Base-by-base conservation (phyloP, 2,888 invertebrate genomes). In the Lobophora halterata region DNA sequence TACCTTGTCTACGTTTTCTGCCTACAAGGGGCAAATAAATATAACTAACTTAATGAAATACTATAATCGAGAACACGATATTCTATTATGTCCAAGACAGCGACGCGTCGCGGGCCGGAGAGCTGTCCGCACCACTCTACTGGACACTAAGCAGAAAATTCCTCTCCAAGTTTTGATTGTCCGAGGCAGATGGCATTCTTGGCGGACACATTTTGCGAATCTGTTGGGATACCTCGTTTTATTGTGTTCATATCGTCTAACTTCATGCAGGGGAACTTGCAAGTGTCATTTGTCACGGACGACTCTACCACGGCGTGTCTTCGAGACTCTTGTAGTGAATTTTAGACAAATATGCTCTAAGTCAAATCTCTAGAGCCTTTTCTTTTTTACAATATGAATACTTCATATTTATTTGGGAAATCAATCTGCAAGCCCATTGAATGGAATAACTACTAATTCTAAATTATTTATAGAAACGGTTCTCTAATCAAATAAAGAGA, bases 131-230 rank as follows among this genome's bases (percentile, higher is more conserved):
- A 52, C 70, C 78, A 80, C 74, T 75, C 71, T 67, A 57, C 64
- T 71, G 74, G 80, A 80, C 79, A 71, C 71, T 79, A 72, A 85
- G 75, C 82, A 85, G 85, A 85, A 87, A 86, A 86, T 86, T 80
- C 80, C 82, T 61, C 65, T 70, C 69, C 78, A 88, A 88, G 87
- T 88, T 88, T 88, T 86, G 88, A 88, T 88, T 88, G 87, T 86
- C 81, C 79, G 69, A 71, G 77, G 79, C 88, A 87, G 83, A 76
- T 81, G 86, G 79, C 87, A 81, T 85, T 83, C 85, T 79, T 79
- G 69, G 60, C 60, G 71, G 73, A 76, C 80, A 78, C 79, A 82
- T 82, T 79, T 76, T 67, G 50, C 63, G 69, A 66, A 72, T 79
- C 71, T 65, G 72, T 66, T 61, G 65, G 70, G 72, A 67, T 67